These are phyloP conservation scores for Oscheius sp. DNA, from an alignment of 2,888 invertebrate genomes.

Conservation along the genomic window DNA sequence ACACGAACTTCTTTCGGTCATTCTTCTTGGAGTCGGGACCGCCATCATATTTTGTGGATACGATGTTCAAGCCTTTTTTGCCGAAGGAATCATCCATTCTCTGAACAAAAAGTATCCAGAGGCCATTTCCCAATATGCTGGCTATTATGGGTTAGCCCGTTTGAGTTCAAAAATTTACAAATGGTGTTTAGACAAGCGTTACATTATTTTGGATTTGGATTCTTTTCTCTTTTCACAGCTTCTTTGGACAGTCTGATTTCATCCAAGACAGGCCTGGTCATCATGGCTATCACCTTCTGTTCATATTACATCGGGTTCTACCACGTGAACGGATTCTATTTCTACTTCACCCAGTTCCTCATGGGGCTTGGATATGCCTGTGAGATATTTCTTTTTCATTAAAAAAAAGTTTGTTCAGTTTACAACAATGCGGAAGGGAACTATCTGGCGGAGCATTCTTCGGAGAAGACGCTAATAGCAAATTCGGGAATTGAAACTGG, in stretches of 20 bases:
- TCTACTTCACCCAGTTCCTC: constrained; percentile 43
- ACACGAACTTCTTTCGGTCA: constrained; percentile 47
- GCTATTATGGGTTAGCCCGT: constrained; percentile 49
- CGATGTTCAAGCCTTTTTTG: constrained; percentile 48
- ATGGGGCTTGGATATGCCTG: constrained; percentile 51
- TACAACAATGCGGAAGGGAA: constrained; percentile 51
- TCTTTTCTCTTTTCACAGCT: constrained; percentile 51
- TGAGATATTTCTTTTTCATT: background rate
- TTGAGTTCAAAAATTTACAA: background rate
- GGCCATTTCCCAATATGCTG: constrained; percentile 48
- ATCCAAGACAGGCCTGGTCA: constrained; percentile 42
- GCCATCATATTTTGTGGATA: constrained; percentile 51
- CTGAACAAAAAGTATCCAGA: constrained; percentile 42
- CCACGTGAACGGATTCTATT: constrained; percentile 43
- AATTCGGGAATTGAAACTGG: constrained; percentile 50
- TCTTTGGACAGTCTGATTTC: constrained; percentile 44
- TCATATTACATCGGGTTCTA: constrained; percentile 43
- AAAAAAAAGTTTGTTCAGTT: constrained; percentile 36
- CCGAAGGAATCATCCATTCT: constrained; percentile 49
- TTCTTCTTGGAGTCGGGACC: constrained; percentile 45
- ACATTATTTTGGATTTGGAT: constrained; percentile 49
- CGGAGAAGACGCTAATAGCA: constrained; percentile 45
- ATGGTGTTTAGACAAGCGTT: constrained; percentile 47
- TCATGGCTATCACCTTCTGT: constrained; percentile 39
- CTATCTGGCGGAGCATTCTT: constrained; percentile 51